Conservation (phyloP, 1,140 invertebrate species). For the Anoplolepis gracilipes region DNA sequence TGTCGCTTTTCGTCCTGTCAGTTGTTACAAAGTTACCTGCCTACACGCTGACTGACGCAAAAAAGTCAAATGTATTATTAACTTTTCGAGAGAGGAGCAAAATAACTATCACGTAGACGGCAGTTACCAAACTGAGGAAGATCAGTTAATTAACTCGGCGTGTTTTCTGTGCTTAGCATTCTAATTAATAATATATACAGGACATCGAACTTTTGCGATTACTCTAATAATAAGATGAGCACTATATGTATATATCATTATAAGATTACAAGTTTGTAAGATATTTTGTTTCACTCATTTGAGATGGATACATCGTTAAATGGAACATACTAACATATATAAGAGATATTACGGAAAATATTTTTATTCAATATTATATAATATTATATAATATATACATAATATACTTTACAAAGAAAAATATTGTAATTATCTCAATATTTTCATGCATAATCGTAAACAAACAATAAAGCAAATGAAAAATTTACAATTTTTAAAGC, state of each 20-base stretch:
- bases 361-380: no score
- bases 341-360: no score
- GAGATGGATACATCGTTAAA: no score
- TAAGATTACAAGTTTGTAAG: background rate
- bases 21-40: slow-evolving; percentile 15
- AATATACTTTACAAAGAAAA: no score
- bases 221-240: background rate
- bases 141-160: slow-evolving; percentile 27
- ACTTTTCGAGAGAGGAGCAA: slow-evolving; percentile 17
- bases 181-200: slow-evolving; percentile 13
- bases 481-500: no score
- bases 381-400: no score
- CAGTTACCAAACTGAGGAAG: slow-evolving; percentile 23
- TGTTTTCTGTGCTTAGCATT: background rate
- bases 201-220: background rate
- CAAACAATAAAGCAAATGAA: no score
- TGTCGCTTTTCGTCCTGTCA: background rate
- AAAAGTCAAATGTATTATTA: background rate
- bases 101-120: slow-evolving; percentile 2
- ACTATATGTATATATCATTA: background rate
- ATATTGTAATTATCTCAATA: no score
- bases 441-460: no score
- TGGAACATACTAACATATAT: no score
- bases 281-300: background rate
- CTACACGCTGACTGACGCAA: background rate